Evolutionary conservation across 2,113 vertebrate species (phyloP).

Genomic region (Sterna hirundo): DNA sequence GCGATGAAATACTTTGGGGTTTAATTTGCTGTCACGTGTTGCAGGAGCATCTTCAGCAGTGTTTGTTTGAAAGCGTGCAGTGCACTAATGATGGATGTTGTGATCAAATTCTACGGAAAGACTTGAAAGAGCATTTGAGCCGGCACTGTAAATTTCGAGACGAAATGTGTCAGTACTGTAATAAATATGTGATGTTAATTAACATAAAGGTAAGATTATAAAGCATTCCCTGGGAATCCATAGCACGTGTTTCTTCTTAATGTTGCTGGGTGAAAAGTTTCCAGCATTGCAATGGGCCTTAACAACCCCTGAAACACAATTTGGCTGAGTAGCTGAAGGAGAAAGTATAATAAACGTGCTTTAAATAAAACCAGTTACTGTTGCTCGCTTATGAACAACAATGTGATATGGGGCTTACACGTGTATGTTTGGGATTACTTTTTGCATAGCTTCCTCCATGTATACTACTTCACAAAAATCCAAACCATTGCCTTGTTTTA

Average conservation of each 20-base stretch:
- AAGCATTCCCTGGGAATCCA: not conserved
- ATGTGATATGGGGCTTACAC: not conserved
- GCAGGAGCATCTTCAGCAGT: slow-evolving; percentile 85
- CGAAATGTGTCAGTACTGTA: slow-evolving; percentile 81
- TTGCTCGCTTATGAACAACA: not conserved
- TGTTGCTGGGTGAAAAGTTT: not conserved
- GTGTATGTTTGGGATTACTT: not conserved
- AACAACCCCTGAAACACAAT: not conserved
- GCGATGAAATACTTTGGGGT: not conserved
- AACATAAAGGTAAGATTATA: slow-evolving; percentile 74
- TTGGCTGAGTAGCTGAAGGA: not conserved
- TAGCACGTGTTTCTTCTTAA: not conserved
- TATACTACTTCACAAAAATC: not conserved
- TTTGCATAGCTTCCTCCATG: not conserved
- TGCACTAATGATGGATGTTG: slow-evolving; percentile 78
- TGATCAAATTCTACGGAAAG: slow-evolving; percentile 75
- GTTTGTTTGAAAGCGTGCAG: slow-evolving; percentile 71
- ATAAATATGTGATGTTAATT: slow-evolving; percentile 57
- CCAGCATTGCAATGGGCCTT: not conserved
- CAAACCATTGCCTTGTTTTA: not conserved
- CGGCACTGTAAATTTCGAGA: slow-evolving; percentile 74
- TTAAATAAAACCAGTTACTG: not conserved
- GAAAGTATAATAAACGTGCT: not conserved
- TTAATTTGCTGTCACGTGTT: not conserved
- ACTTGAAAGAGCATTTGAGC: slow-evolving; percentile 76